Evolutionary conservation across 2,113 vertebrate genomes (phyloP), one percentile per base, ranked within the genome.

Genomic region (Piliocolobus tephrosceles): DNA sequence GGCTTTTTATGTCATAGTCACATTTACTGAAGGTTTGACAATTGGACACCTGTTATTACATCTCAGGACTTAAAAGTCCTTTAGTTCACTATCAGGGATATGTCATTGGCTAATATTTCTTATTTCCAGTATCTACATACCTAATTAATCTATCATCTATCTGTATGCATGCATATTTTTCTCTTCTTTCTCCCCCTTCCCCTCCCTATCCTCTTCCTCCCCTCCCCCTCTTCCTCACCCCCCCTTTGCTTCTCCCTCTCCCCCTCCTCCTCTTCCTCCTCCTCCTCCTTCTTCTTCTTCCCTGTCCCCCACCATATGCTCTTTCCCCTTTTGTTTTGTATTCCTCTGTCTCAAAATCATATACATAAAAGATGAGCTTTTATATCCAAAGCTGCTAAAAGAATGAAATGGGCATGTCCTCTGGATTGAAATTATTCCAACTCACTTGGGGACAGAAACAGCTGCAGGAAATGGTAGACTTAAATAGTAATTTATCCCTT

Each of bases 341-440:
- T 90, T 82, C 20, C 43, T 3, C 8, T 13, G 83, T 3, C 3
- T 45, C 20, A 75, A 90, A 87, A 72, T 92, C 70, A 94, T 72
- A 72, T 11, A 18, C 3, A 30, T 6, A 89, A 64, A 91, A 82
- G 22, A 73, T 73, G 30, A 88, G 2, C 20, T 30, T 76, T 93
- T 57, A 79, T 0, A 5, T 32, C 7, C n/a, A 57, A 40, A 35
- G 3, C 30, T 92, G 23, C 50, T 27, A 87, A 90, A 96, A 68
- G 18, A 78, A 90, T 84, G 43, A 78, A 80, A 75, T 64, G 32
- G 7, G 2, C 5, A 8, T 64, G 5, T 35, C 2, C 13, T 83
- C 30, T 90, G 70, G n/a, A 30, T 22, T 93, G 61, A 95, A 96
- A 90, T 47, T 68, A 78, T 78, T 18, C 25, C 32, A 66, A 11